A percentile compares a stretch with the other conserved stretches of the same genome.
These are phyloP conservation scores for Campodea augens DNA, from an alignment of 1,140 invertebrate genomes.

Conservation along the genomic window DNA sequence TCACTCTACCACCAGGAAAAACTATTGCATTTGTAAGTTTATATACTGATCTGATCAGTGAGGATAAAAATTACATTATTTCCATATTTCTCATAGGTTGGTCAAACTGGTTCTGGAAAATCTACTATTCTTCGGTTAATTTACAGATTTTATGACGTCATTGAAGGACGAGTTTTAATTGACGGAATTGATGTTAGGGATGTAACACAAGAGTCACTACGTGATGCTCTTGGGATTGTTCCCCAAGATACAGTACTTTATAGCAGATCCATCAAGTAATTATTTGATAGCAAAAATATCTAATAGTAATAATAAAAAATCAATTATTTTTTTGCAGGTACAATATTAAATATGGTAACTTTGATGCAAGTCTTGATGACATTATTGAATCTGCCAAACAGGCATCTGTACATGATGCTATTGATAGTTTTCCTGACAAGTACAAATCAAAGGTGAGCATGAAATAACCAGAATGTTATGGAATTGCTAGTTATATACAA, in stretches of 20 bases:
- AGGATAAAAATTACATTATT: too few relatives aligned
- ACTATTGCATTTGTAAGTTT: constrained; percentile 37
- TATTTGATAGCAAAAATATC: too few relatives aligned
- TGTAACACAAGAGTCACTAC: constrained; percentile 27
- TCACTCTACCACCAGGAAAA: constrained; percentile 31
- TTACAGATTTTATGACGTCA: constrained; percentile 36
- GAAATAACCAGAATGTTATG: too few relatives aligned
- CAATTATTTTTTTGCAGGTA: constrained; percentile 20
- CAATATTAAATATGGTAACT: constrained; percentile 37
- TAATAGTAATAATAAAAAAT: too few relatives aligned
- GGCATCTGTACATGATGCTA: constrained; percentile 36
- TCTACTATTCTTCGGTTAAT: constrained; percentile 35
- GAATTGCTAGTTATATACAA: too few relatives aligned
- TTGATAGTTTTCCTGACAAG: constrained; percentile 31
- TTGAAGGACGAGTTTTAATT: constrained; percentile 28
- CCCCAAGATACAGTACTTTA: constrained; percentile 42
- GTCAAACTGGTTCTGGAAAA: constrained; percentile 36
- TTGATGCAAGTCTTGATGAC: constrained; percentile 29
- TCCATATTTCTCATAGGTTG: constrained; percentile 29
- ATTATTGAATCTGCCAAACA: constrained; percentile 30
- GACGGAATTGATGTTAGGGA: constrained; percentile 31
- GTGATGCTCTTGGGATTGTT: constrained; percentile 33
- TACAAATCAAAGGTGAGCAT: constrained; percentile 21
- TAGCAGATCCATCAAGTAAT: constrained; percentile 31
- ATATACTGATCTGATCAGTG: too few relatives aligned